Evolutionary conservation across 2,113 vertebrate species (phyloP).

Genomic region (Myotis yumanensis): DNA sequence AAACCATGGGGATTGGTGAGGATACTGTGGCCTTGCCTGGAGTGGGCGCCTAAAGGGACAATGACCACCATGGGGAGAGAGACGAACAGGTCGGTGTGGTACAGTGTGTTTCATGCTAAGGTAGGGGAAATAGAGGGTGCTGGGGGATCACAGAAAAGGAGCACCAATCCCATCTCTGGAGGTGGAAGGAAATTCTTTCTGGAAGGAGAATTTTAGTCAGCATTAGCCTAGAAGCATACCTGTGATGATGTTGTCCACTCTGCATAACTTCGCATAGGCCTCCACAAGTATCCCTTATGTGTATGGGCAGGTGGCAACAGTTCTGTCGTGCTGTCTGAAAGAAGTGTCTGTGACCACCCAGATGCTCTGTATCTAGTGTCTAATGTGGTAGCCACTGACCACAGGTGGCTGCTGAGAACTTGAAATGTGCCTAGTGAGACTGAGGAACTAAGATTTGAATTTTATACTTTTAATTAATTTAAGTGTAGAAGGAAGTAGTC

Average conservation of each 20-base stretch:
- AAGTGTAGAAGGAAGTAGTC: background rate
- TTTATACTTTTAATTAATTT: background rate
- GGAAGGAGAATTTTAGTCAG: background rate
- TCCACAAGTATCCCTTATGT: background rate
- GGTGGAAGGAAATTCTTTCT: background rate
- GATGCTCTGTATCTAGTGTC: background rate
- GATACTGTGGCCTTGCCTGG: background rate
- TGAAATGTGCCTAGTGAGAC: background rate
- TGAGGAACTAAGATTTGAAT: background rate
- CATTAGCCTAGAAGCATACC: background rate
- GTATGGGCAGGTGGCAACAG: no score
- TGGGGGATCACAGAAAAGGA: no score
- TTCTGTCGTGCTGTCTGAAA: background rate
- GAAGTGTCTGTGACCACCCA: background rate
- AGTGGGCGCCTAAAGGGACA: background rate
- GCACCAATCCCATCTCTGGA: background rate
- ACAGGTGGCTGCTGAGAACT: background rate
- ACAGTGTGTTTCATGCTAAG: background rate
- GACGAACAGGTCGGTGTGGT: background rate
- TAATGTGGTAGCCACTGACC: background rate
- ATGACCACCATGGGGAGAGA: background rate
- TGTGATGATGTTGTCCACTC: background rate
- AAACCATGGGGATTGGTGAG: background rate
- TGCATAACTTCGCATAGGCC: background rate
- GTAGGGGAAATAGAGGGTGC: background rate